These are phyloP conservation scores for Orussus abietinus DNA, from an alignment of 1,140 invertebrate species.

Conservation along the genomic window DNA sequence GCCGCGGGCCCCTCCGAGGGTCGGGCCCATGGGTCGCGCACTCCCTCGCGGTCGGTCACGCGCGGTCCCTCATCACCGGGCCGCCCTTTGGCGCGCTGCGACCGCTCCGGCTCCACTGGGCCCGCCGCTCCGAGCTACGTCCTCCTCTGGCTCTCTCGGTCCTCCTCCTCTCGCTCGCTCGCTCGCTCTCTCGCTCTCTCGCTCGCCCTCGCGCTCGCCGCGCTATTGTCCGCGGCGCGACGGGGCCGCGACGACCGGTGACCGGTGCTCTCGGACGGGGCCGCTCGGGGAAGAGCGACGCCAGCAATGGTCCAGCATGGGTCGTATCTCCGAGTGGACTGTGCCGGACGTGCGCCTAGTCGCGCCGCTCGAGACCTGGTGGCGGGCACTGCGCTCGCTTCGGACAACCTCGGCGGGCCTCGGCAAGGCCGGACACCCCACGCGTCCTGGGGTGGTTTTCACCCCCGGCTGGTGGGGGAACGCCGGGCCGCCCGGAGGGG, in stretches of 20 bases:
- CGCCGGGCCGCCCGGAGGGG: constrained; percentile 15
- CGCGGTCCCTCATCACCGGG: constrained; percentile 9
- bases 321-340: constrained; percentile 55
- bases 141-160: too few species aligned
- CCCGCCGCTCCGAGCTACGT: not conserved
- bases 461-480: constrained; percentile 44
- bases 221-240: constrained; percentile 17
- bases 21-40: too few species aligned
- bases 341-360: constrained; percentile 52
- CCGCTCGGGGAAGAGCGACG: constrained; percentile 42
- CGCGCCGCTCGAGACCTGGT: constrained; percentile 47
- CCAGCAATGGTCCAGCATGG: constrained; percentile 52
- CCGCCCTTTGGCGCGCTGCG: constrained; percentile 5
- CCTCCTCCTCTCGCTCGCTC: constrained; percentile 1
- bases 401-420: constrained; percentile 47
- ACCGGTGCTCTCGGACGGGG: constrained; percentile 1
- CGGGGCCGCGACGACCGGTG: constrained; percentile 10
- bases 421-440: constrained; percentile 48
- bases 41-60: too few species aligned
- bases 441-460: constrained; percentile 51
- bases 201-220: not conserved
- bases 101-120: not conserved
- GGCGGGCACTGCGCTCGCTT: constrained; percentile 50
- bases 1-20: too few species aligned
- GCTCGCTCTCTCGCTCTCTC: constrained; percentile 1